Base-by-base conservation (phyloP, 2,797 vertebrate species). In the Enteromius treurensis region DNA sequence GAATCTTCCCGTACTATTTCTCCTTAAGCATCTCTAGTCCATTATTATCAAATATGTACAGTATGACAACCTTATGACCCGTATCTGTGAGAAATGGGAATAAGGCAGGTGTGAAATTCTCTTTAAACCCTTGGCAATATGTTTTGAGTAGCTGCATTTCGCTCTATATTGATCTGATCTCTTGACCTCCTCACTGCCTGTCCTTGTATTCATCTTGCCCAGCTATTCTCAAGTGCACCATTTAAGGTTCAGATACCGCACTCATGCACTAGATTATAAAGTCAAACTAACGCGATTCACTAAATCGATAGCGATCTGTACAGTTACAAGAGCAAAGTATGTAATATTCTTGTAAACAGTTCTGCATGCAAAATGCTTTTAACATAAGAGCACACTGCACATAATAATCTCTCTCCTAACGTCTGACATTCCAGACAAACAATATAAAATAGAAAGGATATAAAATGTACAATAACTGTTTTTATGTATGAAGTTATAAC, bases 151-250 rank as follows among this genome's bases (percentile, higher is more conserved):
- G 29, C 58, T 81, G 45, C 70, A 81, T 74, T 51, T 65, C 14
- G 13, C 80, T 74, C 60, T 40, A 42, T 82, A 82, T 82, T 45
- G 81, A 82, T 82, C 49, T 82, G 81, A 67, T 74, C 80, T 74
- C 29, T 74, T 74, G 80, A 37, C 70, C 58, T 80, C 40, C 3
- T 37, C 47, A 17, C 29, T 15, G 34, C 9, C 70, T 80, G 0
- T 37, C 32, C 78, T 70, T n/a, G 34, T 7, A 3, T 65, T 74
- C 69, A 73, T 62, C 55, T 74, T 45, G 8, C 32, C 45, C 58
- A 74, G 42, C 58, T 74, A 51, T 51, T 81, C 80, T 81, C 26
- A 40, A 81, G 80, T 23, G 58, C 69, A 64, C 9, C 42, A 81
- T 81, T 74, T 81, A 42, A 19, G 23, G 29, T 76, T 82, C 26